Percentiles rank a stretch among this genome's conserved stretches.
These are phyloP conservation scores for Malaclemys terrapin DNA, from an alignment of 2,113 vertebrate species.

Conservation along the genomic window DNA sequence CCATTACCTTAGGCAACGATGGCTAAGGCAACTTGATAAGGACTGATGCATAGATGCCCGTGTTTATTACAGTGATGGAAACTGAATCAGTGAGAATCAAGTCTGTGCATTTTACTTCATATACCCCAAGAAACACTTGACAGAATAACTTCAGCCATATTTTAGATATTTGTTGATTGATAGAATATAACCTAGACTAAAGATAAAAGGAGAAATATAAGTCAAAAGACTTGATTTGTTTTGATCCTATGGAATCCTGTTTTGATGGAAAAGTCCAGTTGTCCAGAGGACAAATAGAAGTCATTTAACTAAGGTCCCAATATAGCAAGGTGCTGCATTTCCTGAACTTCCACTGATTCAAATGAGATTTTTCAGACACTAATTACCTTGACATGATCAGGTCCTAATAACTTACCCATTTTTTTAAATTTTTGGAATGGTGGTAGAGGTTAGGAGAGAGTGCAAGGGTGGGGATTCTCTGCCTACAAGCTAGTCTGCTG, in stretches of 20 bases:
- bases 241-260: neutral
- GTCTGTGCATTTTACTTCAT: neutral
- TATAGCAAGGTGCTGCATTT: neutral
- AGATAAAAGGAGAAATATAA: neutral
- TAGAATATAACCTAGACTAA: neutral
- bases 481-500: neutral
- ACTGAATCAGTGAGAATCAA: neutral
- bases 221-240: neutral
- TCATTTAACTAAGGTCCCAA: neutral
- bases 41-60: neutral
- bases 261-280: neutral
- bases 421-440: rapidly evolving
- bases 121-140: neutral
- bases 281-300: neutral
- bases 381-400: neutral
- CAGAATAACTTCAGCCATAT: neutral
- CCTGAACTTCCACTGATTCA: neutral
- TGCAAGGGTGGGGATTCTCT: neutral
- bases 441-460: neutral
- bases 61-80: neutral
- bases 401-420: neutral
- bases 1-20: neutral
- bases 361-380: neutral
- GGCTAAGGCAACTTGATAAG: neutral
- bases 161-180: neutral